phyloP scores from a whole-genome alignment of 2,797 vertebrate species.

The Tangara arthus region DNA sequence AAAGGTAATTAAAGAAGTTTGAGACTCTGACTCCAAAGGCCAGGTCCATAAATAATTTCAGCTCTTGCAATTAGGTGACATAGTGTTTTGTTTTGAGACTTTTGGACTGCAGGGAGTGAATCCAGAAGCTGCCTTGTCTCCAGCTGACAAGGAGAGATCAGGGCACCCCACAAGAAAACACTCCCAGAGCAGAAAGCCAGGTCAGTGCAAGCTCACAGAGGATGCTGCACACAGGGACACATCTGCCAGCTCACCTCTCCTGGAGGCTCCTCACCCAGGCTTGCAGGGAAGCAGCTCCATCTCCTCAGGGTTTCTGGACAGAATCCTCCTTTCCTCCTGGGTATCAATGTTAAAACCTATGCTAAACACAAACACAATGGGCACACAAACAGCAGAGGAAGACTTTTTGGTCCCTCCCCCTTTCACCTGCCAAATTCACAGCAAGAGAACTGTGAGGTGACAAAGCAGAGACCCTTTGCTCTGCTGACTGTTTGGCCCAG shows the following conservation, averaged over 20 bases:
- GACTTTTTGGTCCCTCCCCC: not conserved
- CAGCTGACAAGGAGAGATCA: not conserved
- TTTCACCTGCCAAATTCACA: not conserved
- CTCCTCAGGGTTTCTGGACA: not conserved
- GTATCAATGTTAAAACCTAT: not conserved
- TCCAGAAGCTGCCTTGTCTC: not conserved
- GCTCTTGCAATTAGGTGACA: constrained; percentile 27
- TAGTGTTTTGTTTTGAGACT: constrained; percentile 5
- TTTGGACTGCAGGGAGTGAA: not conserved
- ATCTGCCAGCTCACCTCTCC: not conserved
- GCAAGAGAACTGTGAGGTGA: not conserved
- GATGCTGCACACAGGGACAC: not conserved
- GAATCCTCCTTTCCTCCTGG: not conserved
- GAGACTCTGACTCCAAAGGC: constrained; percentile 50
- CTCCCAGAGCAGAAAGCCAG: not conserved
- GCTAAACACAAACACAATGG: not conserved
- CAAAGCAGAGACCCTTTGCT: not conserved
- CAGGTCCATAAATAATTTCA: constrained; percentile 58
- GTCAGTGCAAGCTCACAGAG: not conserved
- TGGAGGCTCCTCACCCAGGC: not conserved
- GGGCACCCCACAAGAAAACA: not conserved
- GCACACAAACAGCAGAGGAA: not conserved
- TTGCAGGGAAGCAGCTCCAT: not conserved
- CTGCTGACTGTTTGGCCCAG: not conserved
- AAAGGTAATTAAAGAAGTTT: constrained; percentile 54